phyloP scores from a whole-genome alignment of 2,888 invertebrate species.

The Mycalesis mineus region DNA sequence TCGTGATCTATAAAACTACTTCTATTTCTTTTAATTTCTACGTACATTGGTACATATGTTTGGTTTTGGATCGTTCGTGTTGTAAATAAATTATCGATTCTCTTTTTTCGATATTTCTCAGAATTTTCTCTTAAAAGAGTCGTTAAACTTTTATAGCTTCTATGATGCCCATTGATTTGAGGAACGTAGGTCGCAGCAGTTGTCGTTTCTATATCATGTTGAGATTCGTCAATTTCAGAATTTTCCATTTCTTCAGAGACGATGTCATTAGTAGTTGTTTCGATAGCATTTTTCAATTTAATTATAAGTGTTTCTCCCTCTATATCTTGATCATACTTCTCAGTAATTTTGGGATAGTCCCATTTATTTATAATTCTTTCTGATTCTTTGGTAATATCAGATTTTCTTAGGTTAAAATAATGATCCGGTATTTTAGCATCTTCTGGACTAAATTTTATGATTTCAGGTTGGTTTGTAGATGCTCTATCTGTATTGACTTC shows the following conservation, averaged over 20 bases:
- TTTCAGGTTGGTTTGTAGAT: slow-evolving; percentile 47
- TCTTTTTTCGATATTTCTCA: slow-evolving; percentile 52
- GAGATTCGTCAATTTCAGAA: slow-evolving; percentile 12
- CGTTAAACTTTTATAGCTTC: slow-evolving; percentile 50
- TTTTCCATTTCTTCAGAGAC: slow-evolving; percentile 17
- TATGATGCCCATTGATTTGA: slow-evolving; percentile 66
- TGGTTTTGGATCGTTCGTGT: slow-evolving; percentile 45
- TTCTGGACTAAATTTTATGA: slow-evolving; percentile 59
- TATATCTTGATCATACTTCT: slow-evolving; percentile 23
- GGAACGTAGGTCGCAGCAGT: slow-evolving; percentile 52
- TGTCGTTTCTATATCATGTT: slow-evolving; percentile 27
- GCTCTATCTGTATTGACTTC: slow-evolving; percentile 38
- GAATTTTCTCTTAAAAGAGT: slow-evolving; percentile 42
- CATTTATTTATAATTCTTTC: slow-evolving; percentile 32
- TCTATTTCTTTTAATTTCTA: slow-evolving; percentile 61
- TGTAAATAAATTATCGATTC: slow-evolving; percentile 50
- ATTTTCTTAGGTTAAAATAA: slow-evolving; percentile 40
- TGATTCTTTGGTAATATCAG: slow-evolving; percentile 27
- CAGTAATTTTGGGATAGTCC: slow-evolving; percentile 21
- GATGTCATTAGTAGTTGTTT: slow-evolving; percentile 33
- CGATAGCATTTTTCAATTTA: slow-evolving; percentile 50
- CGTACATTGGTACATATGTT: slow-evolving; percentile 54
- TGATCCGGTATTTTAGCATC: slow-evolving; percentile 64
- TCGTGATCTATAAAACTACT: slow-evolving; percentile 25
- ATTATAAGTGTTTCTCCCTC: slow-evolving; percentile 43